A percentile compares a stretch with the other conserved stretches of the same genome.
phyloP scores from a whole-genome alignment of 2,113 vertebrate genomes.

The Calyptomena viridis region DNA sequence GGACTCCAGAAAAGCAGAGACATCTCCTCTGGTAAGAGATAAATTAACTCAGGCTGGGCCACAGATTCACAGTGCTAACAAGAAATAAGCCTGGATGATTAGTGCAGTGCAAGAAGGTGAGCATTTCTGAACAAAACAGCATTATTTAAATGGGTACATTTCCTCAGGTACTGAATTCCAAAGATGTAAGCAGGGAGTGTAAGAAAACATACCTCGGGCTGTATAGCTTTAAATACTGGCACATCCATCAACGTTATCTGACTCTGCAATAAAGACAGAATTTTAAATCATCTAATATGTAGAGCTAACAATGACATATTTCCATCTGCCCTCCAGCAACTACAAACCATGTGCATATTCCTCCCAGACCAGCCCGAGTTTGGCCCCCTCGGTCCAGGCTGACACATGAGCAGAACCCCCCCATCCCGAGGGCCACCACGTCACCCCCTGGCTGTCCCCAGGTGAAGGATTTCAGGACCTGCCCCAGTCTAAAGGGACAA shows the following conservation, averaged over 20 bases:
- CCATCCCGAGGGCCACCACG: too few relatives aligned
- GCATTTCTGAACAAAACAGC: neutral
- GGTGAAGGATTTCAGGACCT: neutral
- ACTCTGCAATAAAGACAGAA: constrained; percentile 77
- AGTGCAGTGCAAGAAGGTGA: neutral
- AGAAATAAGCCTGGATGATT: neutral
- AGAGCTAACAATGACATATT: neutral
- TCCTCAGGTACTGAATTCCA: neutral
- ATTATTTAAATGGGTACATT: neutral
- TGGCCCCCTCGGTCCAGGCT: neutral
- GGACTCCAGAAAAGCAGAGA: neutral
- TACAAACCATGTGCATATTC: neutral
- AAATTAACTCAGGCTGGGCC: neutral
- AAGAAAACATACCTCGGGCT: constrained; percentile 85
- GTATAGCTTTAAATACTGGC: constrained; percentile 93
- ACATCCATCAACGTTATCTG: constrained; percentile 94
- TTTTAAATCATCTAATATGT: neutral
- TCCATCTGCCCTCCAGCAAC: neutral
- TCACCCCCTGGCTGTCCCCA: neutral
- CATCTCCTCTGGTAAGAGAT: neutral
- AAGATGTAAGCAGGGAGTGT: neutral
- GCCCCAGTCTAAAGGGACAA: neutral
- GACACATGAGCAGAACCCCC: neutral
- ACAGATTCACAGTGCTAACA: neutral
- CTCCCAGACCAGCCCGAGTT: neutral